phyloP scores from a whole-genome alignment of 1,140 invertebrate genomes.

The Bombus pyrosoma region DNA sequence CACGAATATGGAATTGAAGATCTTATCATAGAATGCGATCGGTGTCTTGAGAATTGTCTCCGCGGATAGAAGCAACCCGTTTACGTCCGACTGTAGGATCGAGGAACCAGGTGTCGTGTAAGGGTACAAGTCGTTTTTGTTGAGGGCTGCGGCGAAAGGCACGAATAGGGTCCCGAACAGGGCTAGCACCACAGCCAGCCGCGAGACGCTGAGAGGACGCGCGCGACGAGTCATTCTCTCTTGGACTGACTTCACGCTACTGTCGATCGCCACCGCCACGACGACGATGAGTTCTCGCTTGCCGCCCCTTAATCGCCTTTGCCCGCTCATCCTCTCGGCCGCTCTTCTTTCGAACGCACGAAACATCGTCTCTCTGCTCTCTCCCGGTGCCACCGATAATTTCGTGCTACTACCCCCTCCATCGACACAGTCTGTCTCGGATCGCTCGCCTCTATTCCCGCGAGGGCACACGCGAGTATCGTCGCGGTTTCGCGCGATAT shows the following conservation, averaged over 20 bases:
- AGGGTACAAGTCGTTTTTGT: conserved; percentile 75
- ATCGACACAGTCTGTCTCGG: not conserved
- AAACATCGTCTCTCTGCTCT: conserved; percentile 48
- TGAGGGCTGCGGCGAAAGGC: conserved; percentile 54
- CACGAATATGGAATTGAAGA: conserved; percentile 89
- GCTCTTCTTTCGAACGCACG: conserved; percentile 49
- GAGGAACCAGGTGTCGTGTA: conserved; percentile 57
- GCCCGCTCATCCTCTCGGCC: conserved; percentile 47
- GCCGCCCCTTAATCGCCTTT: conserved; percentile 70
- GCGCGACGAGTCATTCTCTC: conserved; percentile 76
- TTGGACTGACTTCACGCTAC: conserved; percentile 75
- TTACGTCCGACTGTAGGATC: conserved; percentile 68
- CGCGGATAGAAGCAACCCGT: conserved; percentile 77
- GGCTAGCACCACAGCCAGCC: conserved; percentile 58
- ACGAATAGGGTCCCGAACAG: conserved; percentile 45
- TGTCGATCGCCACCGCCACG: conserved; percentile 62
- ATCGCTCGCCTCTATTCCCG: conserved; percentile 2
- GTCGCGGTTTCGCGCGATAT: not conserved
- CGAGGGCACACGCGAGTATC: not conserved
- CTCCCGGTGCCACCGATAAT: conserved; percentile 67
- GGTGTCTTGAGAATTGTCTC: conserved; percentile 84
- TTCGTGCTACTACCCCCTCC: conserved; percentile 63
- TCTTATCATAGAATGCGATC: conserved; percentile 88
- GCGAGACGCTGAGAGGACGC: conserved; percentile 57
- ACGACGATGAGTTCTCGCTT: conserved; percentile 53